These are phyloP conservation scores for Buceros bicornis DNA, from an alignment of 2,797 vertebrate species.

Conservation along the genomic window DNA sequence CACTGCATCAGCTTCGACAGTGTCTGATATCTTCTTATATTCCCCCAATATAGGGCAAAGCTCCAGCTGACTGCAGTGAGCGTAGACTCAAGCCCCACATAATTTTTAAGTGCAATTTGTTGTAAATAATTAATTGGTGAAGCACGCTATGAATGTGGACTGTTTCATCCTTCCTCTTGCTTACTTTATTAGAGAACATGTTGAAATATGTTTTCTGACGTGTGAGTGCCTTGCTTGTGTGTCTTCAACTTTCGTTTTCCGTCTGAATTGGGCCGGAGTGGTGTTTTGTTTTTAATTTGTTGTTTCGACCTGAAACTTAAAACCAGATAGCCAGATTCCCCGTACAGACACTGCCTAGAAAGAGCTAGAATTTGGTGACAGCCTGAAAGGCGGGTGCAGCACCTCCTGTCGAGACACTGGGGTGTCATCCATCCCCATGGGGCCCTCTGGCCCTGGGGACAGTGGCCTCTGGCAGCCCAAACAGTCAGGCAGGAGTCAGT, in stretches of 20 bases:
- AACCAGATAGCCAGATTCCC: neutral
- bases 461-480: neutral
- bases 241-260: neutral
- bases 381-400: neutral
- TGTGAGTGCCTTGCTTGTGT: neutral
- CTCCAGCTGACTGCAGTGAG: neutral
- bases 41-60: neutral
- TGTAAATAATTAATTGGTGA: neutral
- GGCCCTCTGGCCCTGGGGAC: neutral
- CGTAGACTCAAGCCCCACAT: neutral
- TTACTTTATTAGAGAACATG: neutral
- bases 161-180: neutral
- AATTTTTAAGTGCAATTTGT: neutral
- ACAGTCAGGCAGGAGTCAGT: neutral
- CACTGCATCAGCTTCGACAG: neutral
- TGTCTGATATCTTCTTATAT: neutral
- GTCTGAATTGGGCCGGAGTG: neutral
- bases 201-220: neutral
- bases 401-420: accelerated
- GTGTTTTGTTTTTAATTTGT: neutral
- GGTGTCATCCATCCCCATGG: neutral
- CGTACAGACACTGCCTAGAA: neutral
- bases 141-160: neutral
- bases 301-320: neutral
- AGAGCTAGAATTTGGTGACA: neutral